Percentiles rank a stretch among this genome's conserved stretches.
These are phyloP conservation scores for Lycocorax pyrrhopterus DNA, from an alignment of 2,113 vertebrate species.

Conservation along the genomic window DNA sequence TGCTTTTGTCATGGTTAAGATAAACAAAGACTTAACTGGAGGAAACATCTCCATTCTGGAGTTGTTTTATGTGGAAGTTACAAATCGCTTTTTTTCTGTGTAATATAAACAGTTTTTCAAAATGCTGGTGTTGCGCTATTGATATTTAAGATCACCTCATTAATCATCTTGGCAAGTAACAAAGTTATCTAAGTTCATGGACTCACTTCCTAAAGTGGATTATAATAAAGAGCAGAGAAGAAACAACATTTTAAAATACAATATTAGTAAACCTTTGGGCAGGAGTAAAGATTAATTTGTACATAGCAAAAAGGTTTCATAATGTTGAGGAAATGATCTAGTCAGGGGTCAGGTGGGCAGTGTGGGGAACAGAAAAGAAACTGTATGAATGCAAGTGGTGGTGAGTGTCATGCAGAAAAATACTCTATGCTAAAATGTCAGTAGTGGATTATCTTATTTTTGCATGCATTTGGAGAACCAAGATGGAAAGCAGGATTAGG, in stretches of 20 bases:
- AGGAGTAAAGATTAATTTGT: not conserved
- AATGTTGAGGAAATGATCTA: not conserved
- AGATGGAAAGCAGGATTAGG: not conserved
- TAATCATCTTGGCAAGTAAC: constrained; percentile 68
- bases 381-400: not conserved
- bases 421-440: not conserved
- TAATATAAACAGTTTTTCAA: constrained; percentile 60
- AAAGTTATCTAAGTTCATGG: constrained; percentile 54
- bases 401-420: not conserved
- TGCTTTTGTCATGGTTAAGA: constrained; percentile 60
- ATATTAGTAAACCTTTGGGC: not conserved
- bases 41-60: constrained; percentile 53
- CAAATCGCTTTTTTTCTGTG: constrained; percentile 44
- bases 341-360: not conserved
- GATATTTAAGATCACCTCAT: constrained; percentile 69
- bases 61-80: constrained; percentile 36
- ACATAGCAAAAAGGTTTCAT: not conserved
- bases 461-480: not conserved
- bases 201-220: constrained; percentile 44
- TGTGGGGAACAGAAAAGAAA: not conserved
- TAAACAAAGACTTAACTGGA: constrained; percentile 61
- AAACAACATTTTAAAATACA: not conserved
- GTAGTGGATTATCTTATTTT: not conserved
- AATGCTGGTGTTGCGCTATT: constrained; percentile 55
- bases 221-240: constrained; percentile 39